These are phyloP conservation scores for Agrotis puta DNA, from an alignment of 2,888 invertebrate species.

Conservation along the genomic window DNA sequence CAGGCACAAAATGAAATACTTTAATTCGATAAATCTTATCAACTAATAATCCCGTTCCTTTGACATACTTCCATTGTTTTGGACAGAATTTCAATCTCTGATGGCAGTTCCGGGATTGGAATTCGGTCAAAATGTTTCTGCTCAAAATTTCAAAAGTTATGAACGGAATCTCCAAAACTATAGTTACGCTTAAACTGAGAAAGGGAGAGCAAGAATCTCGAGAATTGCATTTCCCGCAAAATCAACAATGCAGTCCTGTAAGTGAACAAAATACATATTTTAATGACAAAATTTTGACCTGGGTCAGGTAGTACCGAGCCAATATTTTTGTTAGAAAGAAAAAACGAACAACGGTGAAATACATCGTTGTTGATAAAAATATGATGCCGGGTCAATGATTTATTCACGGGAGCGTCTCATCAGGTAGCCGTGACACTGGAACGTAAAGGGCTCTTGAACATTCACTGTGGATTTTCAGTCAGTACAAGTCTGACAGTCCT, in stretches of 20 bases:
- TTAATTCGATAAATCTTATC: not conserved
- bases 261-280: not conserved
- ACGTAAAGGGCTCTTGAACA: too few species aligned
- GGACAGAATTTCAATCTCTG: not conserved
- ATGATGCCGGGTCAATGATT: too few species aligned
- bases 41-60: not conserved
- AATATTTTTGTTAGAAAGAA: too few species aligned
- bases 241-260: not conserved
- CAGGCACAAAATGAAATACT: not conserved
- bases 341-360: too few species aligned
- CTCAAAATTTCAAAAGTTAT: not conserved
- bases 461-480: too few species aligned
- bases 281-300: not conserved
- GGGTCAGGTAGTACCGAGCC: too few species aligned
- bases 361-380: too few species aligned
- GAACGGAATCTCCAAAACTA: not conserved
- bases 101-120: not conserved
- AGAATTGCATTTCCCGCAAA: not conserved
- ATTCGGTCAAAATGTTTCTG: not conserved
- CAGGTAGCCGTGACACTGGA: too few species aligned
- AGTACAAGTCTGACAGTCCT: too few species aligned
- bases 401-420: too few species aligned
- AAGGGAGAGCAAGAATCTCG: not conserved
- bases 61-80: not conserved
- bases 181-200: not conserved